phyloP scores from a whole-genome alignment of 2,888 invertebrate genomes.

The Cantharis lateralis region DNA sequence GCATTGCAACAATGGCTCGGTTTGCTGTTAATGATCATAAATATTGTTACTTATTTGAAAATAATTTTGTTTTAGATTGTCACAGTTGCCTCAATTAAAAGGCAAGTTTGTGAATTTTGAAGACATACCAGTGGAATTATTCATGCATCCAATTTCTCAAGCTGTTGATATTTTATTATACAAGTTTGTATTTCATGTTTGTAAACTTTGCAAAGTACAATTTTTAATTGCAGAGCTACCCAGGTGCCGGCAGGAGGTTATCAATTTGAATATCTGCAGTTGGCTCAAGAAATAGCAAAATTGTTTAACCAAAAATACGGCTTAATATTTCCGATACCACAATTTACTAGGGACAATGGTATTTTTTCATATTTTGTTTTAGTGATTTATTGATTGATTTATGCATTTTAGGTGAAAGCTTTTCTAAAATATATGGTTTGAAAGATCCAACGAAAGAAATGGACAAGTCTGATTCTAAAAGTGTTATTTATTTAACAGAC shows the following conservation, averaged over 20 bases:
- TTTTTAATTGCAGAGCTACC: slow-evolving; percentile 68
- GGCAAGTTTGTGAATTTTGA: slow-evolving; percentile 77
- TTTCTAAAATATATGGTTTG: slow-evolving; percentile 76
- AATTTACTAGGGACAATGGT: not conserved
- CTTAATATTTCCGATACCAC: slow-evolving; percentile 76
- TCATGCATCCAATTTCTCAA: slow-evolving; percentile 92
- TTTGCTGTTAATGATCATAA: slow-evolving; percentile 28
- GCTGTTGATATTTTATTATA: slow-evolving; percentile 94
- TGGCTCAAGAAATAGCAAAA: slow-evolving; percentile 78
- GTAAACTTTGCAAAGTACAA: not conserved
- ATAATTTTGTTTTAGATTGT: slow-evolving; percentile 61
- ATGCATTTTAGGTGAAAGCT: slow-evolving; percentile 57
- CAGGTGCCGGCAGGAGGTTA: slow-evolving; percentile 97
- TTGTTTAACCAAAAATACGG: slow-evolving; percentile 82
- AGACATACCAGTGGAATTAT: slow-evolving; percentile 82
- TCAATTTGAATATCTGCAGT: slow-evolving; percentile 86
- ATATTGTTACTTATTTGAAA: too few relatives aligned
- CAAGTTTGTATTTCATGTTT: slow-evolving; percentile 63
- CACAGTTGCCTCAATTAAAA: slow-evolving; percentile 88
- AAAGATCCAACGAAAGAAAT: slow-evolving; percentile 90
- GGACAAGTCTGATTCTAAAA: slow-evolving; percentile 91
- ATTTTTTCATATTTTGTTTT: not conserved
- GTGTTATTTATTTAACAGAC: slow-evolving; percentile 81
- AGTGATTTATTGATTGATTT: not conserved
- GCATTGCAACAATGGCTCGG: slow-evolving; percentile 78